A percentile compares a stretch with the other conserved stretches of the same genome.
These are phyloP conservation scores for Florisuga fusca DNA, from an alignment of 2,797 vertebrate species.

Conservation along the genomic window DNA sequence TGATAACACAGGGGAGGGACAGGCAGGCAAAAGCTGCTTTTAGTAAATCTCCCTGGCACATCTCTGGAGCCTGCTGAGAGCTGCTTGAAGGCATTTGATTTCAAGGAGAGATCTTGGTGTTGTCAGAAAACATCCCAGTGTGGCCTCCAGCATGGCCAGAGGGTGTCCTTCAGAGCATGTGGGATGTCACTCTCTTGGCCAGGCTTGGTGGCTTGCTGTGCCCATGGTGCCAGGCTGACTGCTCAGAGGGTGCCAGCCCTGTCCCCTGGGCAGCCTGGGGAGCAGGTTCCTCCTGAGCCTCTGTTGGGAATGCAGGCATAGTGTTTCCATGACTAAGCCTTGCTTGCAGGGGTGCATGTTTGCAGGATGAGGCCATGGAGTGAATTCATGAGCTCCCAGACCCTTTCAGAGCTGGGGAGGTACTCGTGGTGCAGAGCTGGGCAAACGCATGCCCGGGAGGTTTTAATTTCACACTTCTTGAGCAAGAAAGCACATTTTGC, in stretches of 20 bases:
- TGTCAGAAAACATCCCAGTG: not conserved
- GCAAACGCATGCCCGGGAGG: not conserved
- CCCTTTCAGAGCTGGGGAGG: not conserved
- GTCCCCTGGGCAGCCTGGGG: slow-evolving; percentile 8
- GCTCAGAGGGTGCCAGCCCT: not conserved
- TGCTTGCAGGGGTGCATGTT: slow-evolving; percentile 34
- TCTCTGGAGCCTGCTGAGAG: not conserved
- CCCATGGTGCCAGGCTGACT: slow-evolving; percentile 1
- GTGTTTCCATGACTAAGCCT: slow-evolving; percentile 70
- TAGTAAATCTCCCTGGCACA: not conserved
- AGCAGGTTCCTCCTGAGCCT: not conserved
- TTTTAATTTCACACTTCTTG: slow-evolving; percentile 46
- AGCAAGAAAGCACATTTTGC: not conserved
- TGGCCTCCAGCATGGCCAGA: not conserved
- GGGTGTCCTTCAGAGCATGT: slow-evolving; percentile 28
- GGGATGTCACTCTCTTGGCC: not conserved
- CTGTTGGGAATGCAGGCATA: slow-evolving; percentile 39
- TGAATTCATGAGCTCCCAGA: not conserved
- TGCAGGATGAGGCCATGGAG: slow-evolving; percentile 66
- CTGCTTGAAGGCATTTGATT: not conserved
- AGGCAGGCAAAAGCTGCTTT: not conserved
- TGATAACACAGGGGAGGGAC: not conserved
- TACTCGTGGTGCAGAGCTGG: slow-evolving; percentile 1
- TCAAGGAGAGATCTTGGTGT: not conserved
- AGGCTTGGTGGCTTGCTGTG: not conserved